phyloP scores from a whole-genome alignment of 1,140 invertebrate genomes.

The Zophobas morio region DNA sequence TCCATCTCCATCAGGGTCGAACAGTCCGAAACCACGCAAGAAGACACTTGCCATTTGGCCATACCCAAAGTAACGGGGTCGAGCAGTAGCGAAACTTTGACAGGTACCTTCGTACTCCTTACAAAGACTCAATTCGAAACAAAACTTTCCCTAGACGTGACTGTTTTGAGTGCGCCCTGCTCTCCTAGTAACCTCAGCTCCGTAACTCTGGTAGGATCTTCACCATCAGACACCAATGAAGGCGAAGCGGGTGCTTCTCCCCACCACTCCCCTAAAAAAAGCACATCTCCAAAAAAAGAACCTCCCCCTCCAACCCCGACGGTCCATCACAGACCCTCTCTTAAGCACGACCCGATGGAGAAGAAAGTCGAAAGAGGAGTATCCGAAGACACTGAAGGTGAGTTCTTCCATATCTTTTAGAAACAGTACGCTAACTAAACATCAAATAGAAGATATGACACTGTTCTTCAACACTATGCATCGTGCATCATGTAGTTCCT shows the following conservation, averaged over 20 bases:
- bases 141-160: conserved; percentile 55
- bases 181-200: conserved; percentile 82
- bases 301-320: conserved; percentile 24
- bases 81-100: conserved; percentile 82
- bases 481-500: conserved; percentile 61
- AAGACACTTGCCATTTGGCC: conserved; percentile 73
- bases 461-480: conserved; percentile 58
- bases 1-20: conserved; percentile 62
- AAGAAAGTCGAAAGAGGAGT: conserved; percentile 58
- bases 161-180: conserved; percentile 73
- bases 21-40: conserved; percentile 55
- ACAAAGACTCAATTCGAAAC: background rate
- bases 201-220: conserved; percentile 77
- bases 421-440: background rate
- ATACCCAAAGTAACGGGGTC: conserved; percentile 81
- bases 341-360: conserved; percentile 45
- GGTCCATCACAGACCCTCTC: conserved; percentile 37
- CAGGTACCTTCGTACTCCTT: conserved; percentile 70
- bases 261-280: conserved; percentile 44
- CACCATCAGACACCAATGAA: conserved; percentile 68
- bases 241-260: conserved; percentile 50
- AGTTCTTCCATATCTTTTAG: background rate
- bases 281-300: conserved; percentile 37
- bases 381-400: conserved; percentile 66
- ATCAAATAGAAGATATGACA: conserved; percentile 56